Base-by-base conservation (phyloP, 2,113 vertebrate genomes). In the Catagonus wagneri region DNA sequence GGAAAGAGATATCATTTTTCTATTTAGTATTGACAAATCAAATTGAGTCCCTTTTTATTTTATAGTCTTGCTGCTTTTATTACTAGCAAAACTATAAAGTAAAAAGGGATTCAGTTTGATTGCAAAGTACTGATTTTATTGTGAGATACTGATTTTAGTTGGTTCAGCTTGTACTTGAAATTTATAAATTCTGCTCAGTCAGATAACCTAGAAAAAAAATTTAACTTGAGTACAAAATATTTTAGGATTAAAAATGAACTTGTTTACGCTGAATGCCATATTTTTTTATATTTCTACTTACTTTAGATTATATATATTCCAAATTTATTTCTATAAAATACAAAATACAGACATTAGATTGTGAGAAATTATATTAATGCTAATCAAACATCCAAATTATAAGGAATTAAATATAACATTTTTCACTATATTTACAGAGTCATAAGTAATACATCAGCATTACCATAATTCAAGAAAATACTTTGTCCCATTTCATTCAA, bases 261-360 rank as follows among this genome's bases (percentile, higher is more conserved):
- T 44, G 15, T 13, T 10, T 50, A 65, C 89, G 22, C 44, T 79
- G 34, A 79, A 66, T 79, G 85, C 25, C 29, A 79, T 44, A 3
- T 7, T 65, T 93, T 74, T 39, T 68, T 17, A 44, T 68, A 50
- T 90, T 90, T 85, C 16, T 85, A 32, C 4, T 79, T n/a, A 80
- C 66, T 96, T 72, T 65, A 44, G 12, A 65, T 27, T 54, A 34
- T 44, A 3, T 34, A 32, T 9, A 66, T 78, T 69, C 3, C 4
- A 76, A 88, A 75, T 92, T 54, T 63, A 71, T 69, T 95, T 91
- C n/a, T 54, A 80, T 63, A 65, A 52, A 88, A 83, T 75, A 60
- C 8, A 44, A 44, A 8, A 44, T 44, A 52, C 60, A 36, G 17
- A 54, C 14, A 83, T 65, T 8, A 65, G 65, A 34, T 54, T 52